A percentile compares a stretch with the other conserved stretches of the same genome.
phyloP scores from a whole-genome alignment of 2,888 invertebrate species.

The Eupithecia subfuscata region DNA sequence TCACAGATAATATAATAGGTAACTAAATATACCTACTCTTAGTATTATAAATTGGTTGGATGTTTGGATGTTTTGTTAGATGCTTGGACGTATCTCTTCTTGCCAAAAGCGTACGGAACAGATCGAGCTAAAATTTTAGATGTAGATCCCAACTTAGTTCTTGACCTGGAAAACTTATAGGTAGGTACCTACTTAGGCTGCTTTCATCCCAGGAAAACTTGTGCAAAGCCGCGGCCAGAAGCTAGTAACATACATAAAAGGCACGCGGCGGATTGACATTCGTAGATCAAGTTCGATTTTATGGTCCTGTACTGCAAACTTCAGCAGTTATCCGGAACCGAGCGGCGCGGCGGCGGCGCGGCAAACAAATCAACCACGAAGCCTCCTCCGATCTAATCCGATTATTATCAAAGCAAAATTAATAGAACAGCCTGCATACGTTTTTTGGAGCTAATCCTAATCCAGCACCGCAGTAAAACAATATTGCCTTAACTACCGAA shows the following conservation, averaged over 20 bases:
- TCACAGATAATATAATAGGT: no score
- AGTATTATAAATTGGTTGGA: no score
- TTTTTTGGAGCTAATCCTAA: conserved; percentile 25
- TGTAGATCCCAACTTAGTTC: not conserved
- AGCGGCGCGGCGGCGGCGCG: conserved; percentile 15
- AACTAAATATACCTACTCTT: no score
- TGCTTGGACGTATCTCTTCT: no score
- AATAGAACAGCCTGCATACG: conserved; percentile 35
- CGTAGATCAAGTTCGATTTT: not conserved
- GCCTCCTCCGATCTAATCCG: conserved; percentile 32
- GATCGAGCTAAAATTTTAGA: not conserved
- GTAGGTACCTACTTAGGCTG: no score
- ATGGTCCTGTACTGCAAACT: not conserved
- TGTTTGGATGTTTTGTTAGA: no score
- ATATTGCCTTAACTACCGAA: conserved; percentile 33
- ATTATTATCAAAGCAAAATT: conserved; percentile 38
- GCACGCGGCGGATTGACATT: not conserved
- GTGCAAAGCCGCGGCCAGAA: not conserved
- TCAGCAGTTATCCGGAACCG: conserved; percentile 19
- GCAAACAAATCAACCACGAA: conserved; percentile 14
- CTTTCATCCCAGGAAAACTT: not conserved
- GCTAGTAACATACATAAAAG: no score
- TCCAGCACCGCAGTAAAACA: conserved; percentile 34
- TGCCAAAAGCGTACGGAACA: not conserved
- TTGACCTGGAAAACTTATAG: not conserved